Evolutionary conservation across 1,140 invertebrate genomes (phyloP), one percentile per base, ranked within the genome.

Genomic region (Scaptomyza montana): DNA sequence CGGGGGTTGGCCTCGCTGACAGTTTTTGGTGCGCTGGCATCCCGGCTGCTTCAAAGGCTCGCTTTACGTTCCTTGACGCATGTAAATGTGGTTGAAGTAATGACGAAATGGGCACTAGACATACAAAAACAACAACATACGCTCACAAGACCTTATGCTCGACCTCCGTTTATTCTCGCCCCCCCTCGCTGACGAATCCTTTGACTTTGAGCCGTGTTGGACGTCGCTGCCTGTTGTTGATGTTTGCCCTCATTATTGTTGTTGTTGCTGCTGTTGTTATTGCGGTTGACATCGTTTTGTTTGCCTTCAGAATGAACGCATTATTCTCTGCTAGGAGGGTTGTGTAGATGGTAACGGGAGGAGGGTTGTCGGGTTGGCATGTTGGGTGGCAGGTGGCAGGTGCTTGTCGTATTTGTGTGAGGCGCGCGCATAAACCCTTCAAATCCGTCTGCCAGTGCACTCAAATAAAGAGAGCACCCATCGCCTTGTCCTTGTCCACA

Each of bases 61-160:
- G 5, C 30, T 5, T 7, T 6, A 33, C 30, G 78, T 49, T 77
- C 63, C 74, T 67, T 90, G 87, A 90, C 82, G 87, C 82, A 90
- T 90, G 89, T 90, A 90, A 90, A 84, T 90, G 89, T 80, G 89
- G 89, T 90, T 87, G 89, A 90, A 87, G 89, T 90, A 90, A 90
- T 90, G 87, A 90, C 79, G 87, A 90, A 90, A 90, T 90, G 87
- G 87, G 87, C 80, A 87, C 79, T 87, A 80, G 75, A 85, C 84
- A 53, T 36, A 67, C 21, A 25, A 25, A 25, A 25, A 25, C 33
- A 56, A 7, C 6, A 13, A 33, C 50, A 41, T 4, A 16, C 8
- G 28, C 5, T 49, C 10, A 12, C 12, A 41, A 10, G 36, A 39
- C 36, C 36, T 39, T 39, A 10, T 12, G 10, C 9, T 39, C 30